These are phyloP conservation scores for Macrobrachium rosenbergii DNA, from an alignment of 1,140 invertebrate genomes.

Conservation along the genomic window DNA sequence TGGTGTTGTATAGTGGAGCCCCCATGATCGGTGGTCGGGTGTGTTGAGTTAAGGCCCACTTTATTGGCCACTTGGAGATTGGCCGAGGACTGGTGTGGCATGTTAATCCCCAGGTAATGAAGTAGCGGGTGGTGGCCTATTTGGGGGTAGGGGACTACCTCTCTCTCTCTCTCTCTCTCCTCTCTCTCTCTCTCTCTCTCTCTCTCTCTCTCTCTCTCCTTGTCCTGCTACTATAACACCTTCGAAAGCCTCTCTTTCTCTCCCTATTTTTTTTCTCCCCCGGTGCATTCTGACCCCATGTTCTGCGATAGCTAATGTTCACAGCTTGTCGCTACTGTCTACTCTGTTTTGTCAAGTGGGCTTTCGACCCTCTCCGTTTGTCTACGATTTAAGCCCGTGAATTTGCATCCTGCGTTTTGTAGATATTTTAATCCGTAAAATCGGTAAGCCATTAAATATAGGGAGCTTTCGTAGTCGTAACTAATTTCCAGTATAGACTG, in stretches of 20 bases:
- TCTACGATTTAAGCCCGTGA: too few species aligned
- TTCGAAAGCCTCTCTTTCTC: background rate
- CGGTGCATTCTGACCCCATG: too few species aligned
- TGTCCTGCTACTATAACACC: background rate
- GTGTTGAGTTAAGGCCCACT: slow-evolving; percentile 54
- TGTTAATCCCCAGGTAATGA: slow-evolving; percentile 33
- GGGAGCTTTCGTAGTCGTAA: too few species aligned
- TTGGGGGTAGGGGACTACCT: background rate
- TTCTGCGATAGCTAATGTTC: too few species aligned
- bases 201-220: background rate
- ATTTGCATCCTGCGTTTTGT: too few species aligned
- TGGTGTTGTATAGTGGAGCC: too few species aligned
- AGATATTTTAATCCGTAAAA: too few species aligned
- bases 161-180: background rate
- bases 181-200: background rate
- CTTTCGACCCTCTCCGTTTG: too few species aligned
- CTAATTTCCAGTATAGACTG: too few species aligned
- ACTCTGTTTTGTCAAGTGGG: too few species aligned
- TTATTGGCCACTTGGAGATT: slow-evolving; percentile 38
- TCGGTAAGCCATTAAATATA: too few species aligned
- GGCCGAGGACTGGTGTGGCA: slow-evolving; percentile 3
- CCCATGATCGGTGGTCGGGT: slow-evolving; percentile 28
- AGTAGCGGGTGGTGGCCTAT: background rate
- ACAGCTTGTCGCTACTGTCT: too few species aligned
- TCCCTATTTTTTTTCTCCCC: background rate